Conservation (phyloP, 2,888 invertebrate genomes). For the Tupiocoris notatus region DNA sequence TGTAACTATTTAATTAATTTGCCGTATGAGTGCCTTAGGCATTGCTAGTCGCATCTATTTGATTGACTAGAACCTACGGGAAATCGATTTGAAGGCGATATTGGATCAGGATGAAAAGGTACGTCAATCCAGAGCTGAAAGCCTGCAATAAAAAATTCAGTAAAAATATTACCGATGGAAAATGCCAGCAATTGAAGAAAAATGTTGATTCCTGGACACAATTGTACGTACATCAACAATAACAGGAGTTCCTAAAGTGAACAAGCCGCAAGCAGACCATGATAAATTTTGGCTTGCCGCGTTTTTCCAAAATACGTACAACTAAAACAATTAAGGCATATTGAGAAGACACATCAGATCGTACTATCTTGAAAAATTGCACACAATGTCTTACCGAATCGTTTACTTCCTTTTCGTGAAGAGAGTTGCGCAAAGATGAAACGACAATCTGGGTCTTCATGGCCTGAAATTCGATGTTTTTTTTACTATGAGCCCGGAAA, state of each 20-base stretch:
- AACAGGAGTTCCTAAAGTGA: not conserved
- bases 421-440: constrained; percentile 7
- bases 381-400: not conserved
- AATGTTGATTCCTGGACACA: no score
- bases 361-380: no score
- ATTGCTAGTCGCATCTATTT: no score
- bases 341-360: no score
- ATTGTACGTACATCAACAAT: constrained; percentile 8
- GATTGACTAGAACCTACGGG: no score
- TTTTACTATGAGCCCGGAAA: no score
- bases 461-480: constrained; percentile 25
- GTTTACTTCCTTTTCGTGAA: not conserved
- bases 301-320: constrained; percentile 15
- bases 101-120: constrained; percentile 28
- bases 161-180: no score
- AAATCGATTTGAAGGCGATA: constrained; percentile 25
- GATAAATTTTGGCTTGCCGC: not conserved
- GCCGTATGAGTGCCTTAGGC: no score
- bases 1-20: no score
- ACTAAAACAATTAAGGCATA: constrained; percentile 23
- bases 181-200: no score
- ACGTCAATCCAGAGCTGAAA: constrained; percentile 23
- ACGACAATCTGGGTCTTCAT: constrained; percentile 8
- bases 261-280: constrained; percentile 23
- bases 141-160: constrained; percentile 17